Evolutionary conservation across 2,888 invertebrate genomes (phyloP), one percentile per base, ranked within the genome.

Genomic region (Nemotelus pantherinus): DNA sequence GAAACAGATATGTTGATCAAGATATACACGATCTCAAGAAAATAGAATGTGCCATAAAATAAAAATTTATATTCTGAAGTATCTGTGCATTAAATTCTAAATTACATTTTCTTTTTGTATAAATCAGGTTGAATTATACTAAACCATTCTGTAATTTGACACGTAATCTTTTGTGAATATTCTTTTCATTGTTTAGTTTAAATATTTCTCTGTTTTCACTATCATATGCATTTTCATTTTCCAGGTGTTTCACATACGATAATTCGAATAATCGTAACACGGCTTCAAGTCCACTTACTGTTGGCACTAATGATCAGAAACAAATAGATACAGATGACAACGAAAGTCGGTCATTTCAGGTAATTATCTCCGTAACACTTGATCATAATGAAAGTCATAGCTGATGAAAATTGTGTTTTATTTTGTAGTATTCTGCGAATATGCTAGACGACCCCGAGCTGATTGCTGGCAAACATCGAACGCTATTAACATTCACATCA

Each of bases 401-500:
- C 53, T 50, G 7, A 50, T 50, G 10, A 6, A 50, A 50, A 25
- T 48, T 3, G 39, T 67, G 25, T 60, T 72, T 67, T 50, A 44
- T 45, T 81, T 81, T 78, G 79, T 89, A 91, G 81, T 98, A 98
- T 84, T 93, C 94, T 82, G 95, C 97, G 0, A 94, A 95, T 86
- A 90, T 96, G 76, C 88, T 98, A 79, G 98, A 98, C 86, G 97
- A 98, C 88, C 98, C 98, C 0, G 95, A 95, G 86, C 88, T 95
- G 63, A 95, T 95, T 82, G 95, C 95, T 45, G 96, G 95, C 57
- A 95, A 95, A 87, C 95, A 96, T 87, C 89, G 95, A 80, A 96
- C 96, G 0, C 86, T 96, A 64, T 88, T 95, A 41, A 95, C 95
- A 3, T 96, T 96, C 83, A 94, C 95, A 1, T 95, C 95, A 0